phyloP scores from a whole-genome alignment of 1,140 invertebrate species.

The Cotesia vestalis region DNA sequence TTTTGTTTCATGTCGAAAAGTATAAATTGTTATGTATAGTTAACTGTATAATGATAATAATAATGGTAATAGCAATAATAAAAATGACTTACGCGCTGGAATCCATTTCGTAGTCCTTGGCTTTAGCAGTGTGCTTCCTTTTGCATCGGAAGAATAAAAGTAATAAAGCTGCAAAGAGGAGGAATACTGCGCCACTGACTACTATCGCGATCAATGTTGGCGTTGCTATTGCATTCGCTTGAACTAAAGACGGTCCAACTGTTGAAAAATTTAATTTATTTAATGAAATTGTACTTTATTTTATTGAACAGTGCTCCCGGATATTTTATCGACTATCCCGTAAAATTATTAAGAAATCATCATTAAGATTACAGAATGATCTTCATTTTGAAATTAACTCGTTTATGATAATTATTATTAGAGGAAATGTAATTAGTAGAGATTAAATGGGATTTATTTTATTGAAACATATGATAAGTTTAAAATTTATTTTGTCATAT shows the following conservation, averaged over 20 bases:
- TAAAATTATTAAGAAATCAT: no score
- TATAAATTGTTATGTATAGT: constrained; percentile 1
- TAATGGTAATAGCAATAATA: neutral
- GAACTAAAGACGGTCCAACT: constrained; percentile 84
- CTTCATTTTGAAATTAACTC: no score
- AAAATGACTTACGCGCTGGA: constrained; percentile 69
- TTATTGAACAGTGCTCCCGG: no score
- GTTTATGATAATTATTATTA: no score
- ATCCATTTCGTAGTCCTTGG: constrained; percentile 91
- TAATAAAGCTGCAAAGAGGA: constrained; percentile 79
- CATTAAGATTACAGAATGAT: no score
- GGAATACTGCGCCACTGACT: constrained; percentile 81
- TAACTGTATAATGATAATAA: neutral
- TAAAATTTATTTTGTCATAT: no score
- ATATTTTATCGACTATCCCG: no score
- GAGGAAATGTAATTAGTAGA: no score
- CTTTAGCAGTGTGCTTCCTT: constrained; percentile 82
- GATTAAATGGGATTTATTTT: no score
- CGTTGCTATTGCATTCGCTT: constrained; percentile 78
- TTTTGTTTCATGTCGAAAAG: constrained; percentile 7
- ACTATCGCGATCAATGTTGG: constrained; percentile 83
- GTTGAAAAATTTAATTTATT: constrained; percentile 38
- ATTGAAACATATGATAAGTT: no score
- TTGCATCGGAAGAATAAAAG: constrained; percentile 89
- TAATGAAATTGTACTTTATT: no score